phyloP scores from a whole-genome alignment of 2,113 vertebrate genomes.

The Podilymbus podiceps region DNA sequence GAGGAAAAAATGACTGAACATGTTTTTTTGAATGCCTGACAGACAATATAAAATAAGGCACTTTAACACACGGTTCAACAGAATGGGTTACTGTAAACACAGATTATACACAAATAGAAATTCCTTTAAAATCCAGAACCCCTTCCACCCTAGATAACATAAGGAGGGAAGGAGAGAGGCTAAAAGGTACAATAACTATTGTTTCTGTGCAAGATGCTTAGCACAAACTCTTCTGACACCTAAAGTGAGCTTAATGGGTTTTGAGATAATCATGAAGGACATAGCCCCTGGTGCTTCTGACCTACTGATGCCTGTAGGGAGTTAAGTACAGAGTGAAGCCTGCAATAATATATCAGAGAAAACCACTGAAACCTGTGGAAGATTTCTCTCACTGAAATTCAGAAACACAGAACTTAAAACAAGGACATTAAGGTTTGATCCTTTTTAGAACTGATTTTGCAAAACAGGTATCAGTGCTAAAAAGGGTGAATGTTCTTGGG shows the following conservation, averaged over 20 bases:
- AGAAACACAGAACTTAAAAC: neutral
- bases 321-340: neutral
- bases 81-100: neutral
- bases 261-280: neutral
- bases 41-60: neutral
- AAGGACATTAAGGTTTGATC: neutral
- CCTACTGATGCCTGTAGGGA: neutral
- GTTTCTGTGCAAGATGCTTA: neutral
- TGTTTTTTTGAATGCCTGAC: neutral
- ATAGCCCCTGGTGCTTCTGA: neutral
- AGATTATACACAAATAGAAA: neutral
- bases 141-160: neutral
- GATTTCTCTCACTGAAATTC: neutral
- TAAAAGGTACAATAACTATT: neutral
- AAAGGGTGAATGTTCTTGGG: neutral
- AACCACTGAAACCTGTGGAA: neutral
- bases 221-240: neutral
- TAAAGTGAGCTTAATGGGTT: neutral
- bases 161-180: neutral
- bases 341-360: fast-evolving
- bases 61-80: neutral
- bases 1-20: neutral
- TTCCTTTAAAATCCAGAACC: neutral
- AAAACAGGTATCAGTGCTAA: neutral
- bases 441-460: neutral